Percentiles rank a stretch among this genome's conserved stretches.
These are phyloP conservation scores for Seriola dumerili DNA, from an alignment of 2,113 vertebrate species.

Conservation along the genomic window DNA sequence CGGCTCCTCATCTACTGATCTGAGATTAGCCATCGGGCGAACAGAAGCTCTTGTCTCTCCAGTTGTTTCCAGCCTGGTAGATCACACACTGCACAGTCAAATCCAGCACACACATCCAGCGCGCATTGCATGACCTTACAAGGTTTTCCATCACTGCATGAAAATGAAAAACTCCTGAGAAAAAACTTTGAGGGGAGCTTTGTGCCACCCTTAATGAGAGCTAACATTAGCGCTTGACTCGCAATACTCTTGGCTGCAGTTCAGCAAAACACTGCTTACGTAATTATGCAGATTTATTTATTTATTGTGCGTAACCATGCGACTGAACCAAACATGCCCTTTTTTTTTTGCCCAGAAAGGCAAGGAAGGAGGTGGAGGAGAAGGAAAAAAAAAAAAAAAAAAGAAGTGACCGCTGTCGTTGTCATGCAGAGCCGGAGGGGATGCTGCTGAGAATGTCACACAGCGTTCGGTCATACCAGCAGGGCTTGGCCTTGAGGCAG, in stretches of 20 bases:
- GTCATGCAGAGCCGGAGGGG: slow-evolving; percentile 62
- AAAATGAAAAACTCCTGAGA: not conserved
- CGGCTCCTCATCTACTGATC: slow-evolving; percentile 48
- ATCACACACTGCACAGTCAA: slow-evolving; percentile 30
- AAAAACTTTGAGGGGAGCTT: slow-evolving; percentile 39
- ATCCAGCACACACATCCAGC: slow-evolving; percentile 13
- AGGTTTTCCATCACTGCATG: slow-evolving; percentile 30
- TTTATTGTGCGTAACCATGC: slow-evolving; percentile 78
- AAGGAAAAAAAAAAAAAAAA: not conserved
- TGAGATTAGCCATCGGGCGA: slow-evolving; percentile 51
- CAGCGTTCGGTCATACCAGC: slow-evolving; percentile 59
- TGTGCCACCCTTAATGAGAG: slow-evolving; percentile 41
- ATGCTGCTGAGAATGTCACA: slow-evolving; percentile 70
- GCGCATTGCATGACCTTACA: slow-evolving; percentile 13
- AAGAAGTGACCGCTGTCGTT: slow-evolving; percentile 43
- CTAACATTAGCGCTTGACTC: slow-evolving; percentile 50
- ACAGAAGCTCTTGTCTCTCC: slow-evolving; percentile 45
- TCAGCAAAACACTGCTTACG: slow-evolving; percentile 61
- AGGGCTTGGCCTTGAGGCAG: slow-evolving; percentile 66
- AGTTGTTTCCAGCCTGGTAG: slow-evolving; percentile 48
- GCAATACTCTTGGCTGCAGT: slow-evolving; percentile 27
- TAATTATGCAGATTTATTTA: slow-evolving; percentile 79
- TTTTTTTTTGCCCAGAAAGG: slow-evolving; percentile 44
- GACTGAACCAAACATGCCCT: slow-evolving; percentile 61
- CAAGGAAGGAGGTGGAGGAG: slow-evolving; percentile 26